Evolutionary conservation across 1,140 invertebrate species (phyloP), one percentile per base, ranked within the genome.

Genomic region (Metopolophium dirhodum): DNA sequence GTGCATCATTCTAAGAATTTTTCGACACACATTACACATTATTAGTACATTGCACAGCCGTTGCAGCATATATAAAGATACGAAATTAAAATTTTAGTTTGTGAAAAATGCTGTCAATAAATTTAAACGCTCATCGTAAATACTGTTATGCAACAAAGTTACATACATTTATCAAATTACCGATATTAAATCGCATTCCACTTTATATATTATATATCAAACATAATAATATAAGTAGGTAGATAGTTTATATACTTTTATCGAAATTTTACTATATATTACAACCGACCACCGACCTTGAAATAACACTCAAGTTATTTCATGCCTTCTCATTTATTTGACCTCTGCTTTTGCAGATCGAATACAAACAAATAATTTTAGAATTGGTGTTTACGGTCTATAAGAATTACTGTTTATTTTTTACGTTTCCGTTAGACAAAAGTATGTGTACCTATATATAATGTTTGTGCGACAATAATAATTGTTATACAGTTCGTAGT

Each of bases 331-430:
- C 41, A 35, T 61, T 45, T n/a, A 45, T 90, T 41, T 30, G 51
- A 57, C 51, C 37, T 90, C 54, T 35, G 26, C 3, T 41, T 61
- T 45, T 7, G 47, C 7, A 45, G 22, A 61, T 61, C 9, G 37
- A 23, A 61, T 90, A 61, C 41, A 57, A 90, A 90, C 41, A 57
- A 90, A 90, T 90, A 37, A 41, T 37, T 30, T 89, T 89, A 26
- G 86, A 49, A 86, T 30, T 51, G 8, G n/a, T 2, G 88, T 90
- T 90, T 90, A 61, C 54, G 88, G 51, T 90, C 37, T 9, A 68
- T 45, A 41, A 45, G 57, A 90, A 90, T 90, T 90, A 90, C 89
- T 37, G 89, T 90, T 90, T 45, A n/a, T 90, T 68, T 41, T 90
- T 26, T 57, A 30, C 23, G 54, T 61, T 90, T 90, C 89, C 54